These are phyloP conservation scores for Arremon brunneinucha DNA, from an alignment of 2,797 vertebrate species.

Conservation along the genomic window DNA sequence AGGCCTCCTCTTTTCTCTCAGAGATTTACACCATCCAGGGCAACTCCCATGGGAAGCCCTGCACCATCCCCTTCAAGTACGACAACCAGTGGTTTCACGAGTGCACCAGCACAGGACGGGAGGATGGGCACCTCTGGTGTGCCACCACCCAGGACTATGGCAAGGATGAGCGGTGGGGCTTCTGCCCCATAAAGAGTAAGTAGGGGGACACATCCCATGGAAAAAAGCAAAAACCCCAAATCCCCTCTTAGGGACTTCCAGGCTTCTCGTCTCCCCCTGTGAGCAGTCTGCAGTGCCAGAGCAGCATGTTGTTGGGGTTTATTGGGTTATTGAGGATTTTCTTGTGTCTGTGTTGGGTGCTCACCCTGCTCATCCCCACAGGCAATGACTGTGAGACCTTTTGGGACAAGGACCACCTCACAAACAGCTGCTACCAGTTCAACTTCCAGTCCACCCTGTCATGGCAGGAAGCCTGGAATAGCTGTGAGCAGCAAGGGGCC, in stretches of 20 bases:
- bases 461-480: slow-evolving; percentile 92
- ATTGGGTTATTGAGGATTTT: fast-evolving
- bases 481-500: slow-evolving; percentile 93
- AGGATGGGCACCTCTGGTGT: slow-evolving; percentile 96
- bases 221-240: background rate
- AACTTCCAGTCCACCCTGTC: slow-evolving; percentile 95
- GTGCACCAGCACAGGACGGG: slow-evolving; percentile 90
- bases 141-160: slow-evolving; percentile 93
- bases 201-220: fast-evolving
- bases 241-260: background rate
- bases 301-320: background rate
- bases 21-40: slow-evolving; percentile 98
- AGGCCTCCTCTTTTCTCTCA: slow-evolving; percentile 46
- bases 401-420: slow-evolving; percentile 94
- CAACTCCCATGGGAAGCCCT: slow-evolving; percentile 91
- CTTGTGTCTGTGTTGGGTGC: background rate
- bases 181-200: slow-evolving; percentile 97
- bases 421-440: slow-evolving; percentile 98
- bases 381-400: slow-evolving; percentile 92
- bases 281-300: background rate
- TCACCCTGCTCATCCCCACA: slow-evolving; percentile 31
- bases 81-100: slow-evolving; percentile 93
- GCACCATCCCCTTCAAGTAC: slow-evolving; percentile 94
- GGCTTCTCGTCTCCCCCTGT: background rate
- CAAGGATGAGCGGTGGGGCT: slow-evolving; percentile 94